Percentiles rank a stretch among this genome's conserved stretches.
These are phyloP conservation scores for Cavia porcellus DNA, from an alignment of 2,113 vertebrate species.

Conservation along the genomic window DNA sequence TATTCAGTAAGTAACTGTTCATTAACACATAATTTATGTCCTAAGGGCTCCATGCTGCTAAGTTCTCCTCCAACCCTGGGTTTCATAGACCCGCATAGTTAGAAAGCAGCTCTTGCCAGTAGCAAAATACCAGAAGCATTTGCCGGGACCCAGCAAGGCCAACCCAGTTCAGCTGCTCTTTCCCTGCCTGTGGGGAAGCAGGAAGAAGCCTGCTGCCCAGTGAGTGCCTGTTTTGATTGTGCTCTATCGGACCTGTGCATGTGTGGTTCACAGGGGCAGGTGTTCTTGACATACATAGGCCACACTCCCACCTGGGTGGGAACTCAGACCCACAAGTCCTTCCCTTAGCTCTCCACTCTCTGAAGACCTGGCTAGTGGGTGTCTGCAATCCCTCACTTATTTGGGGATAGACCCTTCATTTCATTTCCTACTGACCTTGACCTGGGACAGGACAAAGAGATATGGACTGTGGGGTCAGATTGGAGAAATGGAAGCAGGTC, in stretches of 20 bases:
- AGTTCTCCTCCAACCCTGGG: neutral
- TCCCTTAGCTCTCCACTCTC: fast-evolving
- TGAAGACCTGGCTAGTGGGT: neutral
- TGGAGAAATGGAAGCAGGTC: fast-evolving
- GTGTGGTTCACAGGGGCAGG: slow-evolving; percentile 52
- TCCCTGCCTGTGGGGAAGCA: slow-evolving; percentile 82
- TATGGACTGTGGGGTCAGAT: neutral
- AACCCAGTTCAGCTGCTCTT: slow-evolving; percentile 69
- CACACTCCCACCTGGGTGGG: neutral
- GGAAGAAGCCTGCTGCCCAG: slow-evolving; percentile 83
- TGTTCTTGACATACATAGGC: slow-evolving; percentile 67
- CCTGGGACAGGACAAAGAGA: neutral
- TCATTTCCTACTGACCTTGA: neutral
- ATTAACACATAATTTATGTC: neutral
- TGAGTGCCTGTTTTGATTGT: slow-evolving; percentile 76
- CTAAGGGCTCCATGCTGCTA: neutral
- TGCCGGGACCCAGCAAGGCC: slow-evolving; percentile 64
- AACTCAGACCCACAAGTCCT: neutral
- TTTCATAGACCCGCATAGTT: neutral
- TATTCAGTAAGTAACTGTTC: neutral
- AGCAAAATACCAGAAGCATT: neutral
- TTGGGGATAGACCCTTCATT: neutral
- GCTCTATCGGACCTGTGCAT: slow-evolving; percentile 74
- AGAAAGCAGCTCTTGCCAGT: neutral
- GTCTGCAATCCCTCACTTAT: neutral